A percentile compares a stretch with the other conserved stretches of the same genome.
These are phyloP conservation scores for Phoxinus phoxinus DNA, from an alignment of 2,113 vertebrate genomes.

Conservation along the genomic window DNA sequence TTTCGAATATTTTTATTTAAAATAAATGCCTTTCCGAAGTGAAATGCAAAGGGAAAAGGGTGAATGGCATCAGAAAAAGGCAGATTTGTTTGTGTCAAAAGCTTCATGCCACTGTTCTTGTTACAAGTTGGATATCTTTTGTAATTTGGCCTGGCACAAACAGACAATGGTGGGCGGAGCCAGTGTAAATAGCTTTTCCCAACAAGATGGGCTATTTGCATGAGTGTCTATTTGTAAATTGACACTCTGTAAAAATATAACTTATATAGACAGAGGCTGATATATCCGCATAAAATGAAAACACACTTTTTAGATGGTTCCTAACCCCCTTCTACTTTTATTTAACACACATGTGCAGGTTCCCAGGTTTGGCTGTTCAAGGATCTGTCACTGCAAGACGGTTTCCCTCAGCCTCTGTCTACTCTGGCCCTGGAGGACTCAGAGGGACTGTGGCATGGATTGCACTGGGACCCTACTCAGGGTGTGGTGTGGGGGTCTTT, in stretches of 20 bases:
- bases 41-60: neutral
- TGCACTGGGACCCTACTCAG: slow-evolving; percentile 69
- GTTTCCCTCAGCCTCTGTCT: slow-evolving; percentile 69
- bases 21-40: neutral
- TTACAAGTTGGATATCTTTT: neutral
- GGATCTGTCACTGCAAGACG: slow-evolving; percentile 72
- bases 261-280: neutral
- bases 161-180: neutral
- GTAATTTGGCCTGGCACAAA: neutral
- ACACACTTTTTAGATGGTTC: neutral
- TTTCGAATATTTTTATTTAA: too few relatives aligned
- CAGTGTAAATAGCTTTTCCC: neutral
- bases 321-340: neutral
- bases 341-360: slow-evolving; percentile 50
- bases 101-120: neutral
- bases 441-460: slow-evolving; percentile 49
- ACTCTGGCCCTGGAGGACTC: slow-evolving; percentile 48
- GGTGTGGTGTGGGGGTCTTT: slow-evolving; percentile 67
- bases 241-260: neutral
- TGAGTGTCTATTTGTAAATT: too few relatives aligned
- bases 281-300: neutral
- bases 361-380: slow-evolving; percentile 74
- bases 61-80: neutral
- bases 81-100: neutral
- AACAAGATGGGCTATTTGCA: neutral